A percentile compares a stretch with the other conserved stretches of the same genome.
Evolutionary conservation across 2,888 invertebrate genomes (phyloP).

Genomic region (Drosophila infuscata): DNA sequence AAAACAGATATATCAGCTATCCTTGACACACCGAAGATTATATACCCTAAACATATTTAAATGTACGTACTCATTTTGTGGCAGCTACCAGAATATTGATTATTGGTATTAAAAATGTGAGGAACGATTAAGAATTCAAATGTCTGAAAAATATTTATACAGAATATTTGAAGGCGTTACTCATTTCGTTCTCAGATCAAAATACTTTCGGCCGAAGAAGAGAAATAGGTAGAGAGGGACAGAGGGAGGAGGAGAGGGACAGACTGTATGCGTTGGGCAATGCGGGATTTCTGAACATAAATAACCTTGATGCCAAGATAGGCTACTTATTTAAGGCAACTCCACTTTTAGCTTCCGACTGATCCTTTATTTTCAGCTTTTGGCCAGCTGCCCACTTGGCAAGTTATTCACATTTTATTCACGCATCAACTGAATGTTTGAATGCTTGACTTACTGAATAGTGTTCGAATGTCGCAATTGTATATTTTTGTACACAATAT

Average conservation of each 20-base stretch:
- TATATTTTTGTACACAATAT: slow-evolving; percentile 13
- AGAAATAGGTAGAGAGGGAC: slow-evolving; percentile 16
- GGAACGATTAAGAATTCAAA: not conserved
- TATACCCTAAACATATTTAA: not conserved
- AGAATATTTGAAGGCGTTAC: not conserved
- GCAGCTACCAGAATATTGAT: not conserved
- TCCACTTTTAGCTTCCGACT: slow-evolving; percentile 18
- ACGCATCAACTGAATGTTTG: slow-evolving; percentile 44
- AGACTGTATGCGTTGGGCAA: slow-evolving; percentile 9
- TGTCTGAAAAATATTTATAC: not conserved
- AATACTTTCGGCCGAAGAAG: not conserved
- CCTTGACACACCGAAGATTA: not conserved
- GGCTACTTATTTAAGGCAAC: slow-evolving; percentile 51
- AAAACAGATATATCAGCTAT: not conserved
- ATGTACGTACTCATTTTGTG: not conserved
- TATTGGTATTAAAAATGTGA: not conserved
- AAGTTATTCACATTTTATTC: slow-evolving; percentile 62
- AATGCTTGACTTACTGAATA: slow-evolving; percentile 20
- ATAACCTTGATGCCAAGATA: slow-evolving; percentile 67
- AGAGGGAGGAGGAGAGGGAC: slow-evolving; percentile 8
- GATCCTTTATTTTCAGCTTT: slow-evolving; percentile 24
- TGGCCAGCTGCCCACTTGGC: slow-evolving; percentile 53
- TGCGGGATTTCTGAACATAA: slow-evolving; percentile 37
- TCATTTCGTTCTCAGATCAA: not conserved
- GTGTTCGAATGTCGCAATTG: slow-evolving; percentile 31